Base-by-base conservation (phyloP, 2,888 invertebrate species). In the Tenthredo notha region DNA sequence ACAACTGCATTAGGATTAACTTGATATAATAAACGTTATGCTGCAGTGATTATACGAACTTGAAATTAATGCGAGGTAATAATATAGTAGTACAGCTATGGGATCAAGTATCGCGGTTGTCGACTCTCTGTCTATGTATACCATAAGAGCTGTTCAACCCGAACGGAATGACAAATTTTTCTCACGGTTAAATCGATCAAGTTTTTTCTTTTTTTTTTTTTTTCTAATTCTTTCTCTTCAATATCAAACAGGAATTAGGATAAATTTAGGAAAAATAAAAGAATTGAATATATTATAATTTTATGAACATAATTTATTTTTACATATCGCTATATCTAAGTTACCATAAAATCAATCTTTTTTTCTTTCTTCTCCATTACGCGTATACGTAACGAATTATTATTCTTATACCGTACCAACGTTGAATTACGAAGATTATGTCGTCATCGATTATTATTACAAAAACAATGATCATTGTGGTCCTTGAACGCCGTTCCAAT, bases 1-100 rank as follows among this genome's bases (percentile, higher is more conserved):
- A 61, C 12, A 25, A 12, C 21, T 21, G 10, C 21, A 21, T 25
- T 7, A 25, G 43, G 40, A 43, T 72, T 72, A 72, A 18, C 33
- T 25, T 33, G 25, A 40, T 72, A 72, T 72, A 72, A 25, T 40
- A 40, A 43, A 43, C 43, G 72, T 43, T 43, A 43, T 15, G 72
- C 72, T 74, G 72, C 72, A 74, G 72, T 43, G 72, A 74, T 74
- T 74, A 37, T 37, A 74, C 72, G 72, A 74, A n/a, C 43, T 74
- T 43, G 43, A 29, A 74, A 74, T 74, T n/a, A 74, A 74, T 74
- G 25, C 70, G 25, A 70, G 18, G 70, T 37, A 70, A 18, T 37
- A 61, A 2, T 33, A 33, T 33, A 33, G n/a, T 61, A 25, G 61
- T 70, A 37, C 70, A 25, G 33, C 18, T 37, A 70, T 29, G 25